Base-by-base conservation (phyloP, 2,797 vertebrate species). In the Aldrovandia affinis region DNA sequence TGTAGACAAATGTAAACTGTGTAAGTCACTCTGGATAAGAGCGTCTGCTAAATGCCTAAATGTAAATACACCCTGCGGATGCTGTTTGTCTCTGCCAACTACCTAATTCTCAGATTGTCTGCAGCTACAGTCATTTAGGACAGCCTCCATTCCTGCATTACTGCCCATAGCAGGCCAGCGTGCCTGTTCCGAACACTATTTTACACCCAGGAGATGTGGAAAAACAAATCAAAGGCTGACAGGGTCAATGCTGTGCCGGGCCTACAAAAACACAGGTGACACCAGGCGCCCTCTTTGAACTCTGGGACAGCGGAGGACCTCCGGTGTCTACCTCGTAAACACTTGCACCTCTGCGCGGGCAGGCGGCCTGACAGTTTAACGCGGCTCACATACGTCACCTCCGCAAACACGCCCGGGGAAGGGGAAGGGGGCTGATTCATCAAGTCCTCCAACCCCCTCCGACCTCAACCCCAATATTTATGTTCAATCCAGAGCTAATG, bases 401-500 rank as follows among this genome's bases (percentile, higher is more conserved):
- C 30, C n/a, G 10, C 3, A 25, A n/a, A 20, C 3, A 22, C 44
- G 42, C 15, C 28, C 18, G 52, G 30, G 65, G 65, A 28, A n/a
- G 73, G 50, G 3, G 9, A 44, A 30, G 52, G 68, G 22, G 39
- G 1, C 70, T 33, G 78, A 70, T 28, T 57, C 30, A 84, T 55
- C 44, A 6, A 10, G 52, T 65, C 42, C 50, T 18, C 15, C 55
- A 18, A 47, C 36, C 65, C 22, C 14, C 70, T n/a, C 82, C 83
- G 28, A 47, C 47, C 65, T 68, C 68, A 61, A n/a, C 50, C n/a
- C 1, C 68, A 83, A 61, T 80, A 82, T 86, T 85, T 88, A 55
- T 85, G 75, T 75, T 82, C 5, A 47, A 61, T 81, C 85, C 63
- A 42, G 57, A 28, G 47, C 39, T 52, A 86, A 68, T 50, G 47